Evolutionary conservation across 1,140 invertebrate species (phyloP).

Genomic region (Geopemphigus sp.): DNA sequence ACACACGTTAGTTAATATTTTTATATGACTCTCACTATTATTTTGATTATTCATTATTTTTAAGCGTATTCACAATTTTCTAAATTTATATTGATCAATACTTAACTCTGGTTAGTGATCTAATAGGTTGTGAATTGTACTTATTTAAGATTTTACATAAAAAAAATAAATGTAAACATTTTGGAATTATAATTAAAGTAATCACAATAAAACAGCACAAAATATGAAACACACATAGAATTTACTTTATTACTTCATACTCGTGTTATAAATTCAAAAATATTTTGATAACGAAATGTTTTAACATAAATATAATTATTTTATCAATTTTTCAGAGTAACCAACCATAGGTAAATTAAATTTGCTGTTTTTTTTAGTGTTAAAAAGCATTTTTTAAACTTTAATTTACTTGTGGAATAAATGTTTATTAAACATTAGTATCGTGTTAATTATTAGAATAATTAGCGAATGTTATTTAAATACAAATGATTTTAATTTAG

Average conservation of each 20-base stretch:
- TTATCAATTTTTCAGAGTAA: conserved; percentile 20
- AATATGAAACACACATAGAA: too few relatives aligned
- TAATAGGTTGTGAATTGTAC: too few relatives aligned
- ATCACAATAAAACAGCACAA: too few relatives aligned
- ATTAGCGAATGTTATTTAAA: not conserved
- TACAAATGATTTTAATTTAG: not conserved
- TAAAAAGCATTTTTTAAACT: not conserved
- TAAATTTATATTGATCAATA: too few relatives aligned
- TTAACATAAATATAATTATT: conserved; percentile 3
- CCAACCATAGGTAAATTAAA: not conserved
- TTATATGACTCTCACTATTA: conserved; percentile 1
- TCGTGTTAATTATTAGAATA: not conserved
- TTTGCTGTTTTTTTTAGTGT: not conserved
- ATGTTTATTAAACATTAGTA: not conserved
- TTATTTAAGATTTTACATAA: too few relatives aligned
- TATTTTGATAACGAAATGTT: conserved; percentile 1
- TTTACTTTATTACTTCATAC: too few relatives aligned
- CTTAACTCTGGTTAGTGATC: too few relatives aligned
- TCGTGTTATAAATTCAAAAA: not conserved
- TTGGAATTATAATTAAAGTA: too few relatives aligned
- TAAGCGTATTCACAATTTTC: too few relatives aligned
- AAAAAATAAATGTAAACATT: too few relatives aligned
- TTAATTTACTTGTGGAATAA: not conserved
- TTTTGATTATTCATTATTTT: conserved; percentile 3
- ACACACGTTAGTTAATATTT: conserved; percentile 8